Conservation (phyloP, 2,113 vertebrate species). For the Anolis carolinensis region DNA sequence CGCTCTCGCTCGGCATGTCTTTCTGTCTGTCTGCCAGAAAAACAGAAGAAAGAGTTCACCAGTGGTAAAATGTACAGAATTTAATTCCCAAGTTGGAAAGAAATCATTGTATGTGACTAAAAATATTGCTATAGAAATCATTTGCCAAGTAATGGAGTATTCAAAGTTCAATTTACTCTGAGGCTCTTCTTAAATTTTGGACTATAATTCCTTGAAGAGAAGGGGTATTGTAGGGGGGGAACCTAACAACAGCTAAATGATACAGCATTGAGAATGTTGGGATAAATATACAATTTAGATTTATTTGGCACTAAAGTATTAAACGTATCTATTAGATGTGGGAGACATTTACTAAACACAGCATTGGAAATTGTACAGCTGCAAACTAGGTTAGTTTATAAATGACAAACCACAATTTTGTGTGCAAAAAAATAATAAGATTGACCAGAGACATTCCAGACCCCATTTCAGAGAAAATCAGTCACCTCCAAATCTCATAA, state of each 20-base stretch:
- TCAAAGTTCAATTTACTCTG: not conserved
- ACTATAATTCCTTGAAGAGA: not conserved
- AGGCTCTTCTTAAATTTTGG: not conserved
- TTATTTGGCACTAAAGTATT: not conserved
- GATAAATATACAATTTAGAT: not conserved
- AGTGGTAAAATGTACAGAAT: not conserved
- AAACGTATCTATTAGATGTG: not conserved
- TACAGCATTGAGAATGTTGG: not conserved
- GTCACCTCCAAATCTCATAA: not conserved
- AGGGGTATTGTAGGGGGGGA: not conserved
- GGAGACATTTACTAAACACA: not conserved
- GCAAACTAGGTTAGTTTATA: not conserved
- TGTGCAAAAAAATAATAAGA: not conserved
- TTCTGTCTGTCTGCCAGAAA: no score
- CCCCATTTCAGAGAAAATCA: no score
- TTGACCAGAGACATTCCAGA: not conserved
- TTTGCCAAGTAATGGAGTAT: accelerated
- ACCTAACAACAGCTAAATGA: not conserved
- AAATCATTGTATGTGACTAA: not conserved
- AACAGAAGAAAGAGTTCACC: not conserved
- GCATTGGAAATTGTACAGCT: not conserved
- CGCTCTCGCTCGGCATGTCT: not conserved
- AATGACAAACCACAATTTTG: not conserved
- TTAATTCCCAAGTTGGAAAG: not conserved
- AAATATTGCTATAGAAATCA: not conserved